Evolutionary conservation across 2,113 vertebrate species (phyloP).

Genomic region (Epinephelus lanceolatus): DNA sequence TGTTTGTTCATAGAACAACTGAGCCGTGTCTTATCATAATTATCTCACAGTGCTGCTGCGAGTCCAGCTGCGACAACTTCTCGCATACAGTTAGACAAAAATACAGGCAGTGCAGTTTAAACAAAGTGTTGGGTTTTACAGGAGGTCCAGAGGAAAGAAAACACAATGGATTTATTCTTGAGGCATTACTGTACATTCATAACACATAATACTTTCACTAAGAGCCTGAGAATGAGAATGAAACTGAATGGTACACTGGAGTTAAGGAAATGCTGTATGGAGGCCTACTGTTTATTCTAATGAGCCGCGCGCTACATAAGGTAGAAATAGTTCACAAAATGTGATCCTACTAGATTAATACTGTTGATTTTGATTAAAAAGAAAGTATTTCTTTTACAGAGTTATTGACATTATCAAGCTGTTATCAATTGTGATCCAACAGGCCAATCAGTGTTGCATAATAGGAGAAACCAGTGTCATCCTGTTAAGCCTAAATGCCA

Average conservation of each 20-base stretch:
- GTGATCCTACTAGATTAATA: not conserved
- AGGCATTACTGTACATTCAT: conserved; percentile 11
- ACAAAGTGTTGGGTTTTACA: conserved; percentile 60
- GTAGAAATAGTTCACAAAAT: not conserved
- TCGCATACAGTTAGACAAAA: conserved; percentile 41
- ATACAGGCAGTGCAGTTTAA: conserved; percentile 57
- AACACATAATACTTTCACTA: conserved; percentile 1
- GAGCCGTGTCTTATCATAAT: conserved; percentile 57
- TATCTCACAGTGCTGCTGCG: conserved; percentile 39
- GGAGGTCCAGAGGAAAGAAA: conserved; percentile 63
- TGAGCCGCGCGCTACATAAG: not conserved
- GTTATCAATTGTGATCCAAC: not conserved
- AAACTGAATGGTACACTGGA: not conserved
- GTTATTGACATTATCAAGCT: not conserved
- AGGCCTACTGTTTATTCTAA: not conserved
- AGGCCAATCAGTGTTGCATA: not conserved
- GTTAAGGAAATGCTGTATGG: not conserved
- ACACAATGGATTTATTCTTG: conserved; percentile 73
- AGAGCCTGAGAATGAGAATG: not conserved
- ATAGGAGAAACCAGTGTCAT: not conserved
- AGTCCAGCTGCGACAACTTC: conserved; percentile 58
- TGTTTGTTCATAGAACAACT: conserved; percentile 49
- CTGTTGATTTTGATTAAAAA: not conserved
- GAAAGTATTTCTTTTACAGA: not conserved
- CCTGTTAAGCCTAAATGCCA: not conserved